These are phyloP conservation scores for Leptinotarsa lineolata DNA, from an alignment of 1,140 invertebrate genomes.

Conservation along the genomic window DNA sequence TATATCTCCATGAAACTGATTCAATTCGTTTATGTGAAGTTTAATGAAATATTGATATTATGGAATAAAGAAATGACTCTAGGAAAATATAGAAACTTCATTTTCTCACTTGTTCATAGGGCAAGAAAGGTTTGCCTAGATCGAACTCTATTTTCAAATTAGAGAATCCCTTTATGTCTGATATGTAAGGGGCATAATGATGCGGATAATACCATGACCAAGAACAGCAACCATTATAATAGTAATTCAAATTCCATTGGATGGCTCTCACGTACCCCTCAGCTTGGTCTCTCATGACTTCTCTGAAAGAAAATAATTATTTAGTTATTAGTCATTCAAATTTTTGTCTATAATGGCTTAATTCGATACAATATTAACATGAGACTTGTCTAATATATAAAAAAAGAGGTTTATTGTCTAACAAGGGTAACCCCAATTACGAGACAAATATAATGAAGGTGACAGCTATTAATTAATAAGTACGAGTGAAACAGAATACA, in stretches of 20 bases:
- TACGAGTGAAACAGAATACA: too few species aligned
- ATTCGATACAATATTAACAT: too few species aligned
- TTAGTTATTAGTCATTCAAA: not conserved
- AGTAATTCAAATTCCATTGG: conserved; percentile 97
- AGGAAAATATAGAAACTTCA: not conserved
- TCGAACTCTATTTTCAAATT: conserved; percentile 78
- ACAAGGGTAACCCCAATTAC: too few species aligned
- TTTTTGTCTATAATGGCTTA: too few species aligned
- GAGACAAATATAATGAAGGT: too few species aligned
- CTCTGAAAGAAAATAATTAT: conserved; percentile 57
- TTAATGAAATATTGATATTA: too few species aligned
- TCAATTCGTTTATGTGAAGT: too few species aligned
- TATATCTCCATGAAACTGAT: too few species aligned
- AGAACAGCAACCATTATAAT: conserved; percentile 93
- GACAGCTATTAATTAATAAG: too few species aligned
- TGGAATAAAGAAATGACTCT: too few species aligned
- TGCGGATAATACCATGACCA: conserved; percentile 99
- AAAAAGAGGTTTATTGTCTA: too few species aligned
- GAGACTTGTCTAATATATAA: too few species aligned
- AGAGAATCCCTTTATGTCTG: conserved; percentile 85
- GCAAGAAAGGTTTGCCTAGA: conserved; percentile 85
- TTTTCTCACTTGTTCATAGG: conserved; percentile 81
- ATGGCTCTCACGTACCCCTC: conserved; percentile 88
- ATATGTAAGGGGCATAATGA: conserved; percentile 95
- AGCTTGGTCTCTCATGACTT: conserved; percentile 79